These are phyloP conservation scores for Malthinus seriepunctatus DNA, from an alignment of 2,888 invertebrate species.

Conservation along the genomic window DNA sequence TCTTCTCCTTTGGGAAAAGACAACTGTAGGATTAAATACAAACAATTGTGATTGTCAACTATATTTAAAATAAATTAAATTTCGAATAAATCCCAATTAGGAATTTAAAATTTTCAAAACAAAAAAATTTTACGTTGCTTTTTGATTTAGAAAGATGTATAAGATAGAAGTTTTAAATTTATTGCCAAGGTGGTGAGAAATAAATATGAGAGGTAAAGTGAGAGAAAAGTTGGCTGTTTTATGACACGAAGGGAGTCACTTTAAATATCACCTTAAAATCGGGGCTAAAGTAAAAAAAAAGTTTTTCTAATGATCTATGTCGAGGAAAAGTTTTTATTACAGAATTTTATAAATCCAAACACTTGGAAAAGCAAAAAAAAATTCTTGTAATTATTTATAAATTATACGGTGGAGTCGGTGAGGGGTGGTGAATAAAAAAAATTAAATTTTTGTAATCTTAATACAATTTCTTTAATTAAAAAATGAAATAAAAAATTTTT, in stretches of 20 bases:
- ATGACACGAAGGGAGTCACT: slow-evolving; percentile 21
- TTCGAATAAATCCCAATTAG: background rate
- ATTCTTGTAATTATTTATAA: too few species aligned
- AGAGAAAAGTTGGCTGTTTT: slow-evolving; percentile 19
- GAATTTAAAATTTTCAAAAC: background rate
- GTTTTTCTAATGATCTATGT: background rate
- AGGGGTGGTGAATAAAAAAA: too few species aligned
- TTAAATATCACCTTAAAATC: slow-evolving; percentile 18
- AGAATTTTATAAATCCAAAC: too few species aligned
- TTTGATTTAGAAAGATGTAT: background rate
- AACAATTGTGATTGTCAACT: slow-evolving; percentile 25
- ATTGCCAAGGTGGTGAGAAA: slow-evolving; percentile 17
- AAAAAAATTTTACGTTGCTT: background rate
- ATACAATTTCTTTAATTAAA: too few species aligned
- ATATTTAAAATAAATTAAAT: slow-evolving; percentile 18
- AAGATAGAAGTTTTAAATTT: slow-evolving; percentile 13
- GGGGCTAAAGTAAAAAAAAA: slow-evolving; percentile 12
- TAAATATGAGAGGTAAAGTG: slow-evolving; percentile 27
- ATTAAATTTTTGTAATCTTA: too few species aligned
- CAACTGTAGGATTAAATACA: slow-evolving; percentile 30
- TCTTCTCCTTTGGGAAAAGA: slow-evolving; percentile 31
- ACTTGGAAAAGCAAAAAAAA: too few species aligned
- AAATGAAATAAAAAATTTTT: too few species aligned
- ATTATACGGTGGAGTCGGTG: too few species aligned
- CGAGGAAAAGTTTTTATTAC: too few species aligned